Percentiles rank a stretch among this genome's conserved stretches.
phyloP scores from a whole-genome alignment of 2,113 vertebrate genomes.

The Siphamia tubifer region DNA sequence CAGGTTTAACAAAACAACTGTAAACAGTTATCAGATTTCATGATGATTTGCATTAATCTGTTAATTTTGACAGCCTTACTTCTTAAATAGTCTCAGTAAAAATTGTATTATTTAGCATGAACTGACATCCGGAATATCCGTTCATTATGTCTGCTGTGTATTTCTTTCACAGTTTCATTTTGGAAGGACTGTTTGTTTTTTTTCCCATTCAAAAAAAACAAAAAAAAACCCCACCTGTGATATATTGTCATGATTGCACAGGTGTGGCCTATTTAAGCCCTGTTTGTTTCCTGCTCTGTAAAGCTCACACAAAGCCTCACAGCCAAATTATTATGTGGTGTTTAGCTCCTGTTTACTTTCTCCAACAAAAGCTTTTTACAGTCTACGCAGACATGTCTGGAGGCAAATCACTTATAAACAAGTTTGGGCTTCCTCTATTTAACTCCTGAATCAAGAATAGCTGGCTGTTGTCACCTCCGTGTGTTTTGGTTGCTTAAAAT shows the following conservation, averaged over 20 bases:
- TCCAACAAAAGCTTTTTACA: not conserved
- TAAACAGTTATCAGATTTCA: no score
- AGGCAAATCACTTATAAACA: not conserved
- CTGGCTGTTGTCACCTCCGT: no score
- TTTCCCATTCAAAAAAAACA: not conserved
- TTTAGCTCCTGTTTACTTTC: not conserved
- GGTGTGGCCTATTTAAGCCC: not conserved
- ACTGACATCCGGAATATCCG: no score
- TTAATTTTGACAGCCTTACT: no score
- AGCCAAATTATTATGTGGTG: not conserved
- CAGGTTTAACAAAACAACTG: no score
- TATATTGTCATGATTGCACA: conserved; percentile 1
- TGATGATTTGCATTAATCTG: no score
- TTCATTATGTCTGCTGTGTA: no score
- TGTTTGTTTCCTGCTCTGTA: not conserved
- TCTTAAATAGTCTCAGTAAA: no score
- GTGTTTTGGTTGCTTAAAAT: not conserved
- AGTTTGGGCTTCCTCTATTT: not conserved
- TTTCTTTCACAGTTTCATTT: no score
- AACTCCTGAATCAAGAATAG: no score
- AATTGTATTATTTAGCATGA: not conserved
- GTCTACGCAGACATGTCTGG: not conserved
- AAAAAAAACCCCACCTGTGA: not conserved
- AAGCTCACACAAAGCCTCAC: not conserved
- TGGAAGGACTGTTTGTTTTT: not conserved